phyloP scores from a whole-genome alignment of 2,113 vertebrate species.

The Nettapus auritus region DNA sequence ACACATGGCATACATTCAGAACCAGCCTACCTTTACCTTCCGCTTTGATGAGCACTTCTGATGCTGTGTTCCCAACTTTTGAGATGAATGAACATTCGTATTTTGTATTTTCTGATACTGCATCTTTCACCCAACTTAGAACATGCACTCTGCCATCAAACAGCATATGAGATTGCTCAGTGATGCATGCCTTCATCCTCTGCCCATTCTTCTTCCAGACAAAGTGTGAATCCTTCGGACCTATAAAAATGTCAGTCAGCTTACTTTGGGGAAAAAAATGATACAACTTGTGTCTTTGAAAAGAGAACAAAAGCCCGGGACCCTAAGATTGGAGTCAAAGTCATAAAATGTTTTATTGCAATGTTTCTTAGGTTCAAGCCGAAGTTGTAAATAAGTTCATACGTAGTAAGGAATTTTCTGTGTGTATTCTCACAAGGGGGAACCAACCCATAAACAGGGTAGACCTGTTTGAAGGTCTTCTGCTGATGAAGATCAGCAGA shows the following conservation, averaged over 20 bases:
- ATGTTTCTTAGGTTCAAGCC: neutral
- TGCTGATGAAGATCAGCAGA: neutral
- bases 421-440: neutral
- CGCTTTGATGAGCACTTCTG: constrained; percentile 79
- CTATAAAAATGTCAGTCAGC: constrained; percentile 67
- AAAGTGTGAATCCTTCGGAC: constrained; percentile 82
- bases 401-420: neutral
- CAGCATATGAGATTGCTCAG: constrained; percentile 75
- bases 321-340: neutral
- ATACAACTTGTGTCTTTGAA: neutral
- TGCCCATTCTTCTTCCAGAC: constrained; percentile 87
- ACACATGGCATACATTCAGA: neutral
- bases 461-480: too few species aligned
- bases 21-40: constrained; percentile 30
- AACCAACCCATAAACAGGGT: accelerated
- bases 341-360: neutral
- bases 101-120: constrained; percentile 78
- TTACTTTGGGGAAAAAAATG: neutral
- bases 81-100: constrained; percentile 86
- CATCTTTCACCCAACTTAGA: constrained; percentile 89
- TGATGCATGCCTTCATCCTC: constrained; percentile 74
- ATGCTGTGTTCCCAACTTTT: constrained; percentile 73
- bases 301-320: neutral
- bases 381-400: neutral
- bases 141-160: constrained; percentile 76